A percentile compares a stretch with the other conserved stretches of the same genome.
Evolutionary conservation across 2,888 invertebrate species (phyloP).

Genomic region (Ormyrus nitidulus): DNA sequence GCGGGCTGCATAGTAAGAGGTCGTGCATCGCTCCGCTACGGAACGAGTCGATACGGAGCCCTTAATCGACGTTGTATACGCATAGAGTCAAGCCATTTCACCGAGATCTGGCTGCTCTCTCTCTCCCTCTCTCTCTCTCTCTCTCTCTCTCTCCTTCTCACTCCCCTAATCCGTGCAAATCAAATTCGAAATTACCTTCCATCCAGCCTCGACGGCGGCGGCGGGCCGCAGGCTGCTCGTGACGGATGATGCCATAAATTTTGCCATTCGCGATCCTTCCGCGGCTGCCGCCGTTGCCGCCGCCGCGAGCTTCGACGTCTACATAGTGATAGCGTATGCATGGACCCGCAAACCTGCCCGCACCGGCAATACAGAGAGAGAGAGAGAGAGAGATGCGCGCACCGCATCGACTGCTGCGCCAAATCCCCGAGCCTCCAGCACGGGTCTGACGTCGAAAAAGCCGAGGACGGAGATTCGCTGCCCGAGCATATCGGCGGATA

Average conservation of each 20-base stretch:
- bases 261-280: conserved; percentile 50
- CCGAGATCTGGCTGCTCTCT: conserved; percentile 10
- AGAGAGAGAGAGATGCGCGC: background rate
- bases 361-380: background rate
- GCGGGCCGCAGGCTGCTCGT: conserved; percentile 41
- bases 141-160: background rate
- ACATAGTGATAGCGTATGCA: background rate
- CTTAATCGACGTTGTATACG: conserved; percentile 14
- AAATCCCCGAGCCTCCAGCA: background rate
- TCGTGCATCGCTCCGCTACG: conserved; percentile 1
- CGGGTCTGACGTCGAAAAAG: too few species aligned
- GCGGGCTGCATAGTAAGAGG: too few species aligned
- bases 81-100: conserved; percentile 31
- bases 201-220: conserved; percentile 4
- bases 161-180: conserved; percentile 52
- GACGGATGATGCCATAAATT: conserved; percentile 54
- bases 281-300: background rate
- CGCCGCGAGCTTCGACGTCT: background rate
- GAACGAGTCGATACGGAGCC: conserved; percentile 30
- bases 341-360: too few species aligned
- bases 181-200: conserved; percentile 54
- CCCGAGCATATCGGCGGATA: too few species aligned
- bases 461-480: too few species aligned
- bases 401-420: background rate
- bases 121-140: too few species aligned